phyloP scores from a whole-genome alignment of 2,113 vertebrate genomes.

The Xiphias gladius region DNA sequence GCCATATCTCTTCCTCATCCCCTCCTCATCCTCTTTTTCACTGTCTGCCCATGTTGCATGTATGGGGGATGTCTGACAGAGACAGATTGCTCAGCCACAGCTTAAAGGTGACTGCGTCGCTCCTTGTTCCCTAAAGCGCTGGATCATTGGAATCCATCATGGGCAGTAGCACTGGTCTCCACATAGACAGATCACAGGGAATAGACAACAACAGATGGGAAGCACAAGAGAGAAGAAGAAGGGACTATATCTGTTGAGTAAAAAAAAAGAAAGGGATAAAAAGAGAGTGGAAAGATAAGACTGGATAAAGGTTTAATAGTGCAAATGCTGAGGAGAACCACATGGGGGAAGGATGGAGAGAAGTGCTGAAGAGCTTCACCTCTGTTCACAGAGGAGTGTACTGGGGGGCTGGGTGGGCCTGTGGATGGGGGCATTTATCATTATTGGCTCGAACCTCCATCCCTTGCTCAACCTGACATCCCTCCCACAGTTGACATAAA shows the following conservation, averaged over 20 bases:
- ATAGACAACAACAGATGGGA: conserved; percentile 46
- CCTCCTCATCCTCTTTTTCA: conserved; percentile 67
- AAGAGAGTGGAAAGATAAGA: conserved; percentile 1
- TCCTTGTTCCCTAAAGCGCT: conserved; percentile 71
- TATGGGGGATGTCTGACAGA: conserved; percentile 70
- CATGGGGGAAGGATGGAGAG: conserved; percentile 2
- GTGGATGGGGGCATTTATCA: conserved; percentile 89
- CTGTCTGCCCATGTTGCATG: conserved; percentile 77
- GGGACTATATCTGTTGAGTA: conserved; percentile 5
- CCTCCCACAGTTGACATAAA: conserved; percentile 92
- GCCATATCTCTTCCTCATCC: conserved; percentile 46
- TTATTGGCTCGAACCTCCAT: conserved; percentile 94
- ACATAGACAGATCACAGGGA: conserved; percentile 55
- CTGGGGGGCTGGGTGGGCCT: conserved; percentile 42
- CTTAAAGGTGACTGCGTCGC: conserved; percentile 82
- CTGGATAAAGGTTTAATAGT: background rate
- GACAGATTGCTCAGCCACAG: conserved; percentile 72
- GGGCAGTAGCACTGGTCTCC: conserved; percentile 47
- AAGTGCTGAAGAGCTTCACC: conserved; percentile 39
- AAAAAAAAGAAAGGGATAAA: background rate
- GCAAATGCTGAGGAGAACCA: conserved; percentile 1
- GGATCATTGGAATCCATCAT: conserved; percentile 80
- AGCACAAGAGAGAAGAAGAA: conserved; percentile 6
- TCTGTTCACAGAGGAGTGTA: conserved; percentile 26
- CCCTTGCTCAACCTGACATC: conserved; percentile 88